phyloP scores from a whole-genome alignment of 2,888 invertebrate species.

The Stegana nigrithorax region DNA sequence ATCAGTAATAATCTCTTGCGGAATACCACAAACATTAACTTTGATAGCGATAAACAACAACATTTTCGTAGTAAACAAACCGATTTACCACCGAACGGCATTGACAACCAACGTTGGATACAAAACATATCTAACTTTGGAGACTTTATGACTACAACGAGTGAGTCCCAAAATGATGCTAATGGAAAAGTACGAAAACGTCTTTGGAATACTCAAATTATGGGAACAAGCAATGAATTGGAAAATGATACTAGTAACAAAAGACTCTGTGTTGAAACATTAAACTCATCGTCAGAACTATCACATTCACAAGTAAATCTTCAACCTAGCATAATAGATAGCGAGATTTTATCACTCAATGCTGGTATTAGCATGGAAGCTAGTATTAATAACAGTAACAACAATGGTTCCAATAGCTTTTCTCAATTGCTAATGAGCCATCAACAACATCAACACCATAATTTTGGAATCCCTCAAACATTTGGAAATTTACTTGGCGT shows the following conservation, averaged over 20 bases:
- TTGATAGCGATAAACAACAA: conserved; percentile 33
- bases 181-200: conserved; percentile 59
- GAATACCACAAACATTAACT: conserved; percentile 3
- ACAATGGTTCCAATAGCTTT: conserved; percentile 47
- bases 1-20: conserved; percentile 37
- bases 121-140: conserved; percentile 65
- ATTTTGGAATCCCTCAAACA: conserved; percentile 48
- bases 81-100: conserved; percentile 48
- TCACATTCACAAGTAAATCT: conserved; percentile 48
- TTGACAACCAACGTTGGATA: conserved; percentile 66
- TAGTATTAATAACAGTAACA: conserved; percentile 27
- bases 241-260: conserved; percentile 58
- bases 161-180: conserved; percentile 33
- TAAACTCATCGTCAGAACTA: conserved; percentile 57
- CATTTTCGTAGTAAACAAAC: conserved; percentile 20
- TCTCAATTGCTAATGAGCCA: conserved; percentile 55
- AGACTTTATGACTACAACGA: conserved; percentile 50
- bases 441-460: conserved; percentile 53
- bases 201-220: conserved; percentile 59
- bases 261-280: conserved; percentile 58
- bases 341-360: conserved; percentile 58
- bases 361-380: conserved; percentile 57
- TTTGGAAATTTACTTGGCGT: conserved; percentile 43
- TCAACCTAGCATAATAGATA: conserved; percentile 51
- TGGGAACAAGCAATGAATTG: conserved; percentile 54